Percentiles rank a stretch among this genome's conserved stretches.
Evolutionary conservation across 1,140 invertebrate genomes (phyloP).

Genomic region (Limonius californicus): DNA sequence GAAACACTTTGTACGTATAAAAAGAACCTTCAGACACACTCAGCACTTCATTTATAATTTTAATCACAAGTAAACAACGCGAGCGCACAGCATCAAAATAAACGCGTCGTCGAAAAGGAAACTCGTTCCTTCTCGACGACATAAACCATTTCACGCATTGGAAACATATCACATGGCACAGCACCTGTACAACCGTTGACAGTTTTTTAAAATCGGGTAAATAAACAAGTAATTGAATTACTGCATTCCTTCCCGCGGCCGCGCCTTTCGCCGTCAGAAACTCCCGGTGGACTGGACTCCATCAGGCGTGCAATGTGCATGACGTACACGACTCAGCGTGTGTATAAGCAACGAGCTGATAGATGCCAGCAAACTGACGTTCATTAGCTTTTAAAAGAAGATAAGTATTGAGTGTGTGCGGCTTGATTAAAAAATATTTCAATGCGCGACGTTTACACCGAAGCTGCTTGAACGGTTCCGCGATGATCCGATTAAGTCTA

Average conservation of each 20-base stretch:
- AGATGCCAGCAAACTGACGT: background rate
- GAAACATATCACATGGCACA: background rate
- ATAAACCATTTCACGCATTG: no score
- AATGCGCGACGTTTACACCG: no score
- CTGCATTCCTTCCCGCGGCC: background rate
- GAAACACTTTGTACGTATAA: no score
- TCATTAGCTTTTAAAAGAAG: background rate
- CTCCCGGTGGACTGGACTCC: slow-evolving; percentile 18
- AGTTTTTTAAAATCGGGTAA: background rate
- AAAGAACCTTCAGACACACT: no score
- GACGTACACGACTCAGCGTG: slow-evolving; percentile 18
- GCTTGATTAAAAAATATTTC: no score
- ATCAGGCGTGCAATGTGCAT: slow-evolving; percentile 23
- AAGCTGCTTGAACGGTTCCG: no score
- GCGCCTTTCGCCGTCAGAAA: slow-evolving; percentile 22
- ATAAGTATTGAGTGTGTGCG: slow-evolving; percentile 4
- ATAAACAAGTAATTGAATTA: background rate
- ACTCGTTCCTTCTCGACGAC: no score
- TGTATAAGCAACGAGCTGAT: slow-evolving; percentile 20
- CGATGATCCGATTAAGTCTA: no score
- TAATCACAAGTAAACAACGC: no score
- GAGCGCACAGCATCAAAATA: no score
- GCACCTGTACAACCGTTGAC: background rate
- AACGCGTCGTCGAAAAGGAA: no score
- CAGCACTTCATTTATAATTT: no score